phyloP scores from a whole-genome alignment of 2,888 invertebrate genomes.

The Andricus quercusramuli region DNA sequence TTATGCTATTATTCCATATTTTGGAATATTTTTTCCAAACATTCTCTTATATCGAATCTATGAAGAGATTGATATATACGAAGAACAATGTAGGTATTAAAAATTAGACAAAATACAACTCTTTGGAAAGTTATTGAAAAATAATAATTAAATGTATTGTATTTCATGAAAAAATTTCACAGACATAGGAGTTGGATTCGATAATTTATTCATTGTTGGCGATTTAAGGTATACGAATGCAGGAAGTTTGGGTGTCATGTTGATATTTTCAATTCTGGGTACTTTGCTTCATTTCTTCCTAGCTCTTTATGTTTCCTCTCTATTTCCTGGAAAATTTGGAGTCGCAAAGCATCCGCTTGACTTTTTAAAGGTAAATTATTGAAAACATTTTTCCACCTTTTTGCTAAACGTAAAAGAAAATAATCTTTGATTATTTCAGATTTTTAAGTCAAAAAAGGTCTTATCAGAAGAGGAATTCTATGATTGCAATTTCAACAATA shows the following conservation, averaged over 20 bases:
- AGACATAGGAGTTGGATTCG: neutral
- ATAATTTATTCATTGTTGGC: conserved; percentile 75
- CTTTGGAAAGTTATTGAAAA: neutral
- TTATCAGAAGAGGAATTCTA: conserved; percentile 62
- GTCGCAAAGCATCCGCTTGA: conserved; percentile 92
- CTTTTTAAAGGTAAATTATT: conserved; percentile 69
- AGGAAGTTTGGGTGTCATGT: conserved; percentile 82
- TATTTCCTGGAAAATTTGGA: conserved; percentile 92
- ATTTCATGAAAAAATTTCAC: conserved; percentile 59
- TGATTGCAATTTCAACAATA: conserved; percentile 63
- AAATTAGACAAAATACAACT: neutral
- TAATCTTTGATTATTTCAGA: conserved; percentile 53
- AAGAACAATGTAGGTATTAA: conserved; percentile 66
- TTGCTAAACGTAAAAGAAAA: neutral
- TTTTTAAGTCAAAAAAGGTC: conserved; percentile 68
- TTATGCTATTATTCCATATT: conserved; percentile 59
- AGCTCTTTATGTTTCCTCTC: conserved; percentile 91
- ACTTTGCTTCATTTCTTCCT: conserved; percentile 86
- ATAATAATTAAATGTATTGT: conserved; percentile 60
- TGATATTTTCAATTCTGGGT: conserved; percentile 87
- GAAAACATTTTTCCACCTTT: neutral
- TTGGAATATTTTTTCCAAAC: conserved; percentile 74
- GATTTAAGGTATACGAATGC: conserved; percentile 59
- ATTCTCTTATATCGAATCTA: conserved; percentile 67
- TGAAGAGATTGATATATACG: conserved; percentile 70